Percentiles rank a stretch among this genome's conserved stretches.
These are phyloP conservation scores for Agriopis marginaria DNA, from an alignment of 2,888 invertebrate genomes.

Conservation along the genomic window DNA sequence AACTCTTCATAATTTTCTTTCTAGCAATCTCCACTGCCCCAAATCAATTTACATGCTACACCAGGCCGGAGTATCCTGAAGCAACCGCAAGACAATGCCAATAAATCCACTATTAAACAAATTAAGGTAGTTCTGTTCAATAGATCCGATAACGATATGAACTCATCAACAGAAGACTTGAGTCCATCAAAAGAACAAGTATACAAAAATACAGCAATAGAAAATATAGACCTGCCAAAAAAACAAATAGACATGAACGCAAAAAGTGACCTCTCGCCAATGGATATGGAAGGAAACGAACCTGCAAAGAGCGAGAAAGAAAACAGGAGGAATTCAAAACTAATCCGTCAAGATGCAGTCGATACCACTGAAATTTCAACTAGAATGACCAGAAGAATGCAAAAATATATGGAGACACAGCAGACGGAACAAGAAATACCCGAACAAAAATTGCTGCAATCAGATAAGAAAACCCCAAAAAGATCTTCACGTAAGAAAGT, in stretches of 20 bases:
- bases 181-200: neutral
- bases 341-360: slow-evolving; percentile 61
- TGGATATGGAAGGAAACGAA: slow-evolving; percentile 49
- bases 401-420: slow-evolving; percentile 50
- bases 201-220: neutral
- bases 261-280: slow-evolving; percentile 50
- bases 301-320: slow-evolving; percentile 44
- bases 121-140: slow-evolving; percentile 73
- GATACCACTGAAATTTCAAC: slow-evolving; percentile 53
- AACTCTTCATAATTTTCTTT: slow-evolving; percentile 14
- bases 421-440: neutral
- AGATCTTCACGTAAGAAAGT: slow-evolving; percentile 2
- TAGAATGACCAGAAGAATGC: slow-evolving; percentile 63
- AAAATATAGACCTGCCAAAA: neutral
- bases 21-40: slow-evolving; percentile 60
- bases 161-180: slow-evolving; percentile 19
- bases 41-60: slow-evolving; percentile 64
- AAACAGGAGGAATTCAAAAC: slow-evolving; percentile 54
- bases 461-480: slow-evolving; percentile 3
- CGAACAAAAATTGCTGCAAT: neutral
- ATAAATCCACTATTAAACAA: slow-evolving; percentile 62
- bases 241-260: neutral
- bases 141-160: slow-evolving; percentile 49
- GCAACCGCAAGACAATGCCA: slow-evolving; percentile 40
- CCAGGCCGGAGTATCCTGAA: slow-evolving; percentile 78